Percentiles rank a stretch among this genome's conserved stretches.
Conservation (phyloP, 2,113 vertebrate genomes). For the Poecilia latipinna region DNA sequence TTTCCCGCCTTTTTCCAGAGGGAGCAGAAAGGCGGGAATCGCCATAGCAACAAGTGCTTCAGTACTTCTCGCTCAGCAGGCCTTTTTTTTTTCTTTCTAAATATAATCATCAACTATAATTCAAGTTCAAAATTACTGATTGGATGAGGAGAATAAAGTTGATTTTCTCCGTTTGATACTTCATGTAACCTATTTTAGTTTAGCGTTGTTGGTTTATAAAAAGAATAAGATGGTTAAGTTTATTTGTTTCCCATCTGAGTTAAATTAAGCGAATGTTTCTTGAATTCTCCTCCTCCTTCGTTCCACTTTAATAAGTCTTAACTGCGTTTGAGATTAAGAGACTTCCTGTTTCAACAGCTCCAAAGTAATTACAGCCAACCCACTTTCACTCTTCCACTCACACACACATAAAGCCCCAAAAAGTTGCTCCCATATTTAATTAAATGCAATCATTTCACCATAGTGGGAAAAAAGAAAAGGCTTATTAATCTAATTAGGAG, state of each 20-base stretch:
- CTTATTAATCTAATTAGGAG: constrained; percentile 66
- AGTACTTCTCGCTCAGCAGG: background rate
- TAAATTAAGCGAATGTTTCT: constrained; percentile 41
- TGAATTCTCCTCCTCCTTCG: background rate
- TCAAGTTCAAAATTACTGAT: background rate
- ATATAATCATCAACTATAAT: background rate
- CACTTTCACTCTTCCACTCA: background rate
- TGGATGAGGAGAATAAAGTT: background rate
- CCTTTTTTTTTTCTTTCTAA: background rate
- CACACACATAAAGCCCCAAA: constrained; percentile 12
- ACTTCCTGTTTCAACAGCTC: constrained; percentile 48
- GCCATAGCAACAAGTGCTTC: background rate
- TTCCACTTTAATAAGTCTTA: constrained; percentile 60
- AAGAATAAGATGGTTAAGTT: constrained; percentile 11
- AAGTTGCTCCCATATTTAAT: constrained; percentile 69
- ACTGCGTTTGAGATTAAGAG: constrained; percentile 69
- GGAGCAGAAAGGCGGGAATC: no score
- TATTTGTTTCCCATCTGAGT: constrained; percentile 13
- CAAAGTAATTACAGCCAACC: constrained; percentile 52
- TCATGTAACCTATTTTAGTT: background rate
- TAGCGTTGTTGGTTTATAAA: background rate
- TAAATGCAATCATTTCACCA: constrained; percentile 56
- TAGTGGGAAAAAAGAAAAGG: constrained; percentile 32
- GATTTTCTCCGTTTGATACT: background rate
- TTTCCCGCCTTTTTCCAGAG: no score